Percentiles rank a stretch among this genome's conserved stretches.
Evolutionary conservation across 64 coral and sea anemone genomes (phyloP).

Genomic region (Stichodactyla helianthus): DNA sequence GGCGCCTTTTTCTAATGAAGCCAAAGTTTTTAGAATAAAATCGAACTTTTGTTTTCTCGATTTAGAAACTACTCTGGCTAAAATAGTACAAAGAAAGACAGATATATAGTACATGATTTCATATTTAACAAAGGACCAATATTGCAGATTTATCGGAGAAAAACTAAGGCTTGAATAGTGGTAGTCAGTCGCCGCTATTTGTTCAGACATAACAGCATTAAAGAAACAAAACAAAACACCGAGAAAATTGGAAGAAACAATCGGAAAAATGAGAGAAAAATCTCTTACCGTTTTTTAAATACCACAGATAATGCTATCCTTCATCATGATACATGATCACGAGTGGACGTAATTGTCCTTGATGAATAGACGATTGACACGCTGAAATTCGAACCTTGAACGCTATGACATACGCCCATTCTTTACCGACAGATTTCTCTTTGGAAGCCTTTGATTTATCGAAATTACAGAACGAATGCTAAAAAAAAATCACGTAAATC

Average conservation of each 20-base stretch:
- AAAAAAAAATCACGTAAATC: neutral
- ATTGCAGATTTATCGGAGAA: too few relatives aligned
- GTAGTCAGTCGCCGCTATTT: too few relatives aligned
- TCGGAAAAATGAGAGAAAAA: neutral
- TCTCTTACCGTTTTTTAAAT: neutral
- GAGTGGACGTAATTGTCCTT: neutral
- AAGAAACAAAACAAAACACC: too few relatives aligned
- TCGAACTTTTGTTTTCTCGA: too few relatives aligned
- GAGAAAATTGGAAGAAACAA: neutral
- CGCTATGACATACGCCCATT: neutral
- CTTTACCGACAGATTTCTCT: neutral
- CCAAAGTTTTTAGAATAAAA: too few relatives aligned
- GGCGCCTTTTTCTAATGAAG: too few relatives aligned
- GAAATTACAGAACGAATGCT: neutral
- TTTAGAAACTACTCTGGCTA: too few relatives aligned
- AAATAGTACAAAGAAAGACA: too few relatives aligned
- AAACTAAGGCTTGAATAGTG: too few relatives aligned
- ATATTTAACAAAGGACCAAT: too few relatives aligned
- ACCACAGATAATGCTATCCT: neutral
- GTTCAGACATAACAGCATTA: too few relatives aligned
- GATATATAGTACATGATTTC: too few relatives aligned
- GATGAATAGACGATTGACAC: slow-evolving; percentile 1
- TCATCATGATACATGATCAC: neutral
- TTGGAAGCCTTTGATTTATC: neutral
- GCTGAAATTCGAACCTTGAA: neutral